phyloP scores from a whole-genome alignment of 2,888 invertebrate species.

The Cephus pygmeus region DNA sequence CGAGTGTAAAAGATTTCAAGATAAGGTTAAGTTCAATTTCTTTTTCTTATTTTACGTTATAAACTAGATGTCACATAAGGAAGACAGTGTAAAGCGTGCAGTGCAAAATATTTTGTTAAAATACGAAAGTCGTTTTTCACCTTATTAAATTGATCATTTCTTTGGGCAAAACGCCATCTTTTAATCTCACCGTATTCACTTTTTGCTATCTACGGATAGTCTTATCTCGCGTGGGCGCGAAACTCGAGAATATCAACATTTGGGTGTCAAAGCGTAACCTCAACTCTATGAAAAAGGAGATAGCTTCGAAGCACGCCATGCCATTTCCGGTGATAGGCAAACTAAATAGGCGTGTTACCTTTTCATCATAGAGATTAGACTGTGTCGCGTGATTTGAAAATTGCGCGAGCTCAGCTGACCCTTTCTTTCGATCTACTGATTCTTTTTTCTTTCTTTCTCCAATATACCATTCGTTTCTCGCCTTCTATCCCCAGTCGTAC shows the following conservation, averaged over 20 bases:
- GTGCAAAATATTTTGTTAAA: no score
- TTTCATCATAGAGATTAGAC: conserved; percentile 15
- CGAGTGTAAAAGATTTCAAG: neutral
- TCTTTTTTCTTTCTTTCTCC: neutral
- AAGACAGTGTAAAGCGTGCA: no score
- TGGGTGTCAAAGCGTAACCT: neutral
- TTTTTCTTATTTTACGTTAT: neutral
- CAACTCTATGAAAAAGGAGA: neutral
- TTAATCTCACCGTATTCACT: neutral
- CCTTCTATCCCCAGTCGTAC: neutral
- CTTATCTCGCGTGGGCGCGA: neutral
- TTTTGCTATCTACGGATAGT: neutral
- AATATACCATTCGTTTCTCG: neutral
- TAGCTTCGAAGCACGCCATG: neutral
- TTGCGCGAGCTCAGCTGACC: neutral
- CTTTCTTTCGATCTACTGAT: neutral
- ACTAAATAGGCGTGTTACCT: conserved; percentile 15
- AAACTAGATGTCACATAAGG: neutral
- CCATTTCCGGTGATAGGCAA: conserved; percentile 14
- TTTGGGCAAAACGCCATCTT: neutral
- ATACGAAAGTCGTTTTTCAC: neutral
- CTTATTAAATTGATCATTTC: no score
- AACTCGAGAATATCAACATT: neutral
- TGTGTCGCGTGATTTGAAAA: conserved; percentile 10
- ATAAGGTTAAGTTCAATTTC: neutral